A percentile compares a stretch with the other conserved stretches of the same genome.
These are phyloP conservation scores for Oncopeltus fasciatus DNA, from an alignment of 1,140 invertebrate species.

Conservation along the genomic window DNA sequence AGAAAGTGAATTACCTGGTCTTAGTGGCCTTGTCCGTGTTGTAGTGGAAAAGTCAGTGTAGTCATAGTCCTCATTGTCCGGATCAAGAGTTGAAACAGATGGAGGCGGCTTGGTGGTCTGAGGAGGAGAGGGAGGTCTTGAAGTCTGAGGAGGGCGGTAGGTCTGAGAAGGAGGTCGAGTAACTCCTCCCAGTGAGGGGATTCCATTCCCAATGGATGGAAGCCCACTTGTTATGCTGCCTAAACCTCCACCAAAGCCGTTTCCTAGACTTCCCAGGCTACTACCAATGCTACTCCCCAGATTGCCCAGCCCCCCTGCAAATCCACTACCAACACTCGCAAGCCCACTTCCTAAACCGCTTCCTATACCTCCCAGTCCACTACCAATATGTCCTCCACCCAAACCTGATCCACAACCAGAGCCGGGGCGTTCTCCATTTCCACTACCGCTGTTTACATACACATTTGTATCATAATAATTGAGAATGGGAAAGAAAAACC, in stretches of 20 bases:
- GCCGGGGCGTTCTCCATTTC: not conserved
- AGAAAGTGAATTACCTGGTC: not conserved
- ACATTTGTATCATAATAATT: not conserved
- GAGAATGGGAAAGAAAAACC: not conserved
- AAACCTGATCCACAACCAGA: not conserved
- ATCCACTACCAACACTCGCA: not conserved
- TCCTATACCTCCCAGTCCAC: not conserved
- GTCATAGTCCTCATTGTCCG: not conserved
- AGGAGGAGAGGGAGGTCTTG: not conserved
- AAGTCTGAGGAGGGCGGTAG: not conserved
- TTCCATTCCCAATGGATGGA: not conserved
- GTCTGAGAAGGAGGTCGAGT: not conserved
- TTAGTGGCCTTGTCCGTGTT: not conserved
- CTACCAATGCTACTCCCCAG: not conserved
- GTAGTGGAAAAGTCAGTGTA: not conserved
- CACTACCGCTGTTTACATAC: not conserved
- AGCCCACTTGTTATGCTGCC: not conserved
- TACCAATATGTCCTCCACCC: not conserved
- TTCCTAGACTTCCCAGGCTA: not conserved
- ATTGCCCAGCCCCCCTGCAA: not conserved
- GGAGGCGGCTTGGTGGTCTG: not conserved
- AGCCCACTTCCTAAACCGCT: not conserved
- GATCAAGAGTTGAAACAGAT: not conserved
- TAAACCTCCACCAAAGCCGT: not conserved
- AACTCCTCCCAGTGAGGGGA: not conserved